A percentile compares a stretch with the other conserved stretches of the same genome.
Conservation (phyloP, 2,888 invertebrate genomes). For the Bugula neritina region DNA sequence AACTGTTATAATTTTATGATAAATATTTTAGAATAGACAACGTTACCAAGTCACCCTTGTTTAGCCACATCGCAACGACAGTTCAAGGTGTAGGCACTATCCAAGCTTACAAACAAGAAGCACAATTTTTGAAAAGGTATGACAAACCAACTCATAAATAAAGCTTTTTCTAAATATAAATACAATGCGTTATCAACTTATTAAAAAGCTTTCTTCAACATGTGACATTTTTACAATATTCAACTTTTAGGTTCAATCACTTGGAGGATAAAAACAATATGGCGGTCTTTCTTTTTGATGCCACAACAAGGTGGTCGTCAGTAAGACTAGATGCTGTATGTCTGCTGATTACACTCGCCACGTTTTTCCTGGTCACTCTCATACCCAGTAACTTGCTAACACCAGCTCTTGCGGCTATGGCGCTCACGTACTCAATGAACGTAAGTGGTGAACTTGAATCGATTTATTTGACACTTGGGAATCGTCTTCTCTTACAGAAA, state of each 20-base stretch:
- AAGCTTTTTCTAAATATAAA: too few relatives aligned
- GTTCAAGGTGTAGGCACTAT: constrained; percentile 61
- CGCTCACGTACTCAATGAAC: constrained; percentile 60
- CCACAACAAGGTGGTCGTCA: constrained; percentile 58
- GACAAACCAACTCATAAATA: too few relatives aligned
- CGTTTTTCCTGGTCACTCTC: not conserved
- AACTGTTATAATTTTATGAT: too few relatives aligned
- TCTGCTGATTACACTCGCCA: not conserved
- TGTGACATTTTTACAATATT: too few relatives aligned
- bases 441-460: too few relatives aligned
- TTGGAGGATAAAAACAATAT: constrained; percentile 56
- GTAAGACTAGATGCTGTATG: constrained; percentile 54
- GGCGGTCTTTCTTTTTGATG: constrained; percentile 56
- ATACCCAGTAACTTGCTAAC: not conserved
- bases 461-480: too few relatives aligned
- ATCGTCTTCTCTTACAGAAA: too few relatives aligned
- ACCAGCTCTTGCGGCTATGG: constrained; percentile 61
- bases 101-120: constrained; percentile 60
- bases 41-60: constrained; percentile 59
- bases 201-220: too few relatives aligned
- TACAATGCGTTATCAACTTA: too few relatives aligned
- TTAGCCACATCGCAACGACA: constrained; percentile 60
- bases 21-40: constrained; percentile 56
- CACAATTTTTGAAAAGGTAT: constrained; percentile 56
- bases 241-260: constrained; percentile 58